phyloP scores from a whole-genome alignment of 2,797 vertebrate species.

The Oophaga sylvatica region DNA sequence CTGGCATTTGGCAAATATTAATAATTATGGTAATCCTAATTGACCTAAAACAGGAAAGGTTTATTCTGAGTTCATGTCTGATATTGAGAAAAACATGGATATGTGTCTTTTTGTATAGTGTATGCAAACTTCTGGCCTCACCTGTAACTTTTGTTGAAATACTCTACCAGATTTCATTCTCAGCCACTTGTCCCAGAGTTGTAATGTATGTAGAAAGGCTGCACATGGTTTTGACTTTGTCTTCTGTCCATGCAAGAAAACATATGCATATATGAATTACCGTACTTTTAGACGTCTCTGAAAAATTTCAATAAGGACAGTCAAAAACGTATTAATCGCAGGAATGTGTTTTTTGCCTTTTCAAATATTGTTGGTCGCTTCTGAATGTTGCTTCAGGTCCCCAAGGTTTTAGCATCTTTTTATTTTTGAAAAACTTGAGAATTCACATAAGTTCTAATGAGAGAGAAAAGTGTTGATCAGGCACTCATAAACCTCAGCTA shows the following conservation, averaged over 20 bases:
- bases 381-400: background rate
- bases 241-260: background rate
- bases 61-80: too few relatives aligned
- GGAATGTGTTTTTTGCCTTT: background rate
- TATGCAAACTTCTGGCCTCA: too few relatives aligned
- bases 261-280: background rate
- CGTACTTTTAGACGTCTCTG: background rate
- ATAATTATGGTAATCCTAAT: too few relatives aligned
- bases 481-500: slow-evolving; percentile 12
- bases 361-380: background rate
- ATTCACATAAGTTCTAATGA: slow-evolving; percentile 20
- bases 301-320: too few relatives aligned
- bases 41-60: too few relatives aligned
- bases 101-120: too few relatives aligned
- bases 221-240: background rate
- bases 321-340: background rate
- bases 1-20: too few relatives aligned
- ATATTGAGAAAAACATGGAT: too few relatives aligned
- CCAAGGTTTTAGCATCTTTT: background rate
- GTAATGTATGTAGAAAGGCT: background rate
- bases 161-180: background rate
- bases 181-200: background rate
- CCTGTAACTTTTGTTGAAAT: background rate
- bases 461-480: background rate
- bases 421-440: slow-evolving; percentile 5